Conservation (phyloP, 2,888 invertebrate species). For the Diaperis boleti region DNA sequence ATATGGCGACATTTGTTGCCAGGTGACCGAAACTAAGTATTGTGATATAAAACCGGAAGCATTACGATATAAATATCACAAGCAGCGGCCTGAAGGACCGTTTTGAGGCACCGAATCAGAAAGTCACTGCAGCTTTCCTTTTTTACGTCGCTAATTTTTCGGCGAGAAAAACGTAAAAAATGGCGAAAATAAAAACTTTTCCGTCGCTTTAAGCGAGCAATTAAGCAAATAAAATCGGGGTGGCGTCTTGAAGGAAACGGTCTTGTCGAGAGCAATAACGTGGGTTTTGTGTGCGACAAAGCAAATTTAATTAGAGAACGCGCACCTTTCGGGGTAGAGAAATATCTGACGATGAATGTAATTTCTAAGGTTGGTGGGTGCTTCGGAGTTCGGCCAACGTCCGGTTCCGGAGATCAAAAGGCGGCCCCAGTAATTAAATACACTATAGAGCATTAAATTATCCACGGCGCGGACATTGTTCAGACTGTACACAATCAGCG, state of each 20-base stretch:
- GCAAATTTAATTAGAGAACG: slow-evolving; percentile 41
- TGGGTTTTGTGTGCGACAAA: slow-evolving; percentile 37
- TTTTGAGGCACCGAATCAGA: too few species aligned
- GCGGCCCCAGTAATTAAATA: slow-evolving; percentile 65
- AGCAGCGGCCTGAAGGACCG: too few species aligned
- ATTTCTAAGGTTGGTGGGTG: slow-evolving; percentile 50
- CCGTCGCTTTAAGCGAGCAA: slow-evolving; percentile 14
- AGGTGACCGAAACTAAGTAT: too few species aligned
- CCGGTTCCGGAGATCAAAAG: slow-evolving; percentile 64
- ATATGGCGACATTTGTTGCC: too few species aligned
- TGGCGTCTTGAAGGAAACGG: slow-evolving; percentile 27
- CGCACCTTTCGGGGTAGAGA: slow-evolving; percentile 38
- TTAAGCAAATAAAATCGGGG: slow-evolving; percentile 35
- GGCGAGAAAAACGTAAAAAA: too few species aligned
- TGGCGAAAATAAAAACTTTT: slow-evolving; percentile 1
- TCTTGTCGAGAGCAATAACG: slow-evolving; percentile 37
- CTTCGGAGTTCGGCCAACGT: slow-evolving; percentile 54
- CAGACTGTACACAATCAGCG: slow-evolving; percentile 63
- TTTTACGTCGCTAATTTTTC: too few species aligned
- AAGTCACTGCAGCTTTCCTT: too few species aligned
- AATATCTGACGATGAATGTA: slow-evolving; percentile 41
- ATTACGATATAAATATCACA: too few species aligned
- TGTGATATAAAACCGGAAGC: too few species aligned
- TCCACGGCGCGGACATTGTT: slow-evolving; percentile 57
- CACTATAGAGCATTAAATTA: slow-evolving; percentile 66